These are phyloP conservation scores for Hipparchia sbordonii DNA, from an alignment of 2,888 invertebrate genomes.

Conservation along the genomic window DNA sequence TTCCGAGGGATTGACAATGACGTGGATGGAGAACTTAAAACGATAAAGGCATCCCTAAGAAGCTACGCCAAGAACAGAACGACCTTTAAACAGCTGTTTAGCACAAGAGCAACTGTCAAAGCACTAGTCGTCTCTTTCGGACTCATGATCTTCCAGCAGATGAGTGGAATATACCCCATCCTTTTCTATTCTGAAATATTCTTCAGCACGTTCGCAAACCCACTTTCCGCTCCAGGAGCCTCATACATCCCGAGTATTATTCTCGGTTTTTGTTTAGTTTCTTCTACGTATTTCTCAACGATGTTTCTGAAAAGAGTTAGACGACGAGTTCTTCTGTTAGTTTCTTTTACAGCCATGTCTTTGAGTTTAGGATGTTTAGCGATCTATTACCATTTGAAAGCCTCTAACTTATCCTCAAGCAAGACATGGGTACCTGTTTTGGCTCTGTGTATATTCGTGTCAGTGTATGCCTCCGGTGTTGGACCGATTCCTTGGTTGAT, in stretches of 20 bases:
- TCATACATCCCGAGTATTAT: conserved; percentile 69
- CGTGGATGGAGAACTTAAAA: conserved; percentile 79
- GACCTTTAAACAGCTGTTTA: conserved; percentile 72
- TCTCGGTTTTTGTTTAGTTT: conserved; percentile 83
- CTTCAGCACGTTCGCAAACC: conserved; percentile 74
- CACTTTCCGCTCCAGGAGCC: conserved; percentile 64
- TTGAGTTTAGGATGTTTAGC: conserved; percentile 77
- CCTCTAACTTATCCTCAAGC: conserved; percentile 47
- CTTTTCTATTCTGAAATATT: conserved; percentile 83
- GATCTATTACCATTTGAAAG: conserved; percentile 71
- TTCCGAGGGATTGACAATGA: conserved; percentile 84
- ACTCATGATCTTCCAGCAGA: conserved; percentile 86
- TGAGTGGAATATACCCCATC: conserved; percentile 84
- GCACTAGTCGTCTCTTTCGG: conserved; percentile 79
- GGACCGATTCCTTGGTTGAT: conserved; percentile 90
- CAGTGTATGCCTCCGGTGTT: conserved; percentile 85
- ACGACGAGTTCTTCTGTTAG: conserved; percentile 83
- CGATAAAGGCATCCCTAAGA: conserved; percentile 72
- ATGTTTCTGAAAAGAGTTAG: conserved; percentile 84
- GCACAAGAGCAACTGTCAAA: conserved; percentile 68
- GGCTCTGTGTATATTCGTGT: conserved; percentile 81
- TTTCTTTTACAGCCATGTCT: conserved; percentile 83
- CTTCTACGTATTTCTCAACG: conserved; percentile 82
- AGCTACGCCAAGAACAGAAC: conserved; percentile 71
- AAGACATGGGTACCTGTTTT: conserved; percentile 82